Conservation (phyloP, 2,797 vertebrate species). For the Salmo trutta region DNA sequence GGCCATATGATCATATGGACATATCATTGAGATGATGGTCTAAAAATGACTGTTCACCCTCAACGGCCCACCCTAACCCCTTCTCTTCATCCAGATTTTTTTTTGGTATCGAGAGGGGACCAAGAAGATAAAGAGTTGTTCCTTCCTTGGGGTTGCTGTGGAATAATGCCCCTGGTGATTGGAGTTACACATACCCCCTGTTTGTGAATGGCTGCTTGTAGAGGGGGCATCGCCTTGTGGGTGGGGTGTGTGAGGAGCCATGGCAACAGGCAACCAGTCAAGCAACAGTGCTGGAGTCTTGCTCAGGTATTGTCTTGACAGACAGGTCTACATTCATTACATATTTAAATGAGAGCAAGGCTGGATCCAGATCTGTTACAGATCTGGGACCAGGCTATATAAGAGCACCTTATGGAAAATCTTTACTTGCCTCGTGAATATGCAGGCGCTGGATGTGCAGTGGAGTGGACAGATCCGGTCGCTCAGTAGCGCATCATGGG, state of each 20-base stretch:
- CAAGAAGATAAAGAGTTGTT: not conserved
- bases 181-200: constrained; percentile 52
- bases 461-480: constrained; percentile 48
- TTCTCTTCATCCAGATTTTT: constrained; percentile 1
- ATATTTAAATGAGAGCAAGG: not conserved
- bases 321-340: not conserved
- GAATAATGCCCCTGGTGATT: constrained; percentile 47
- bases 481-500: constrained; percentile 73
- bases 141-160: not conserved
- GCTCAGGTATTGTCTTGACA: constrained; percentile 62
- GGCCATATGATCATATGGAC: too few relatives aligned
- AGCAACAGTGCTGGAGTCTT: constrained; percentile 56
- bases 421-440: constrained; percentile 3
- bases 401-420: not conserved
- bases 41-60: not conserved
- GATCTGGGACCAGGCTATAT: not conserved
- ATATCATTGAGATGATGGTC: not conserved
- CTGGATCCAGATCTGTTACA: too few relatives aligned
- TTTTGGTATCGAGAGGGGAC: not conserved
- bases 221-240: constrained; percentile 74
- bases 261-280: constrained; percentile 57
- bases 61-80: not conserved
- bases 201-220: constrained; percentile 79
- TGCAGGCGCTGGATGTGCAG: constrained; percentile 57
- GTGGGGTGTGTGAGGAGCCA: constrained; percentile 69